Base-by-base conservation (phyloP, 1,140 invertebrate species). In the Theocolax elegans region DNA sequence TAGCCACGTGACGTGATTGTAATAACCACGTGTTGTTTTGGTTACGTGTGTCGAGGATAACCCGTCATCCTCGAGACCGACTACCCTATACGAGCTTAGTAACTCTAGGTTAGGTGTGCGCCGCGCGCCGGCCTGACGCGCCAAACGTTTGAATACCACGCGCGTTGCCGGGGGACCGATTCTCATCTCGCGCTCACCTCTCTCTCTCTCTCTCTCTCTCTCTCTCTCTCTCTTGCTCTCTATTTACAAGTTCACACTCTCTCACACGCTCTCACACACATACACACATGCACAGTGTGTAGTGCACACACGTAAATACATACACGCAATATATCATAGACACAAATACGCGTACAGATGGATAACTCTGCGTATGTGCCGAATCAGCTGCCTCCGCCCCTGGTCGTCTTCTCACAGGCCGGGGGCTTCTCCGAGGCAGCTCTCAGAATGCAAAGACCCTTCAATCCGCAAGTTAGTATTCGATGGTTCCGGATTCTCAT, bases 331-430 rank as follows among this genome's bases (percentile, higher is more conserved):
- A n/a, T n/a, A n/a, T n/a, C n/a, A n/a, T n/a, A n/a, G n/a, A n/a
- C 4, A 35, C 10, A 35, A 35, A 35, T 35, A 62, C 72, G 76
- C 82, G 80, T 87, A 76, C 85, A 87, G 85, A 91, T 91, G 89
- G 90, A 91, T 81, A 91, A 89, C 85, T 89, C 90, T 72, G 86
- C 89, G 54, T 91, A 90, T 80, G 87, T 90, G 78, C 89, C 90
- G 71, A 91, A 90, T 79, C 91, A 92, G 81, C 87, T 93, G 80
- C 90, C 91, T 83, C 92, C 92, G 76, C 92, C 92, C 79, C 87
- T 94, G 81, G 93, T 94, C 86, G 92, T 94, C 66, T 90, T 94
- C 81, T 93, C 92, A 72, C 91, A 93, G 85, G 90, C 91, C 79
- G 90, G 90, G 78, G 90, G 89, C 72, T 88, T 92, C 80, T 89